A percentile compares a stretch with the other conserved stretches of the same genome.
Evolutionary conservation across 2,888 invertebrate species (phyloP).

Genomic region (Pammene aurita): DNA sequence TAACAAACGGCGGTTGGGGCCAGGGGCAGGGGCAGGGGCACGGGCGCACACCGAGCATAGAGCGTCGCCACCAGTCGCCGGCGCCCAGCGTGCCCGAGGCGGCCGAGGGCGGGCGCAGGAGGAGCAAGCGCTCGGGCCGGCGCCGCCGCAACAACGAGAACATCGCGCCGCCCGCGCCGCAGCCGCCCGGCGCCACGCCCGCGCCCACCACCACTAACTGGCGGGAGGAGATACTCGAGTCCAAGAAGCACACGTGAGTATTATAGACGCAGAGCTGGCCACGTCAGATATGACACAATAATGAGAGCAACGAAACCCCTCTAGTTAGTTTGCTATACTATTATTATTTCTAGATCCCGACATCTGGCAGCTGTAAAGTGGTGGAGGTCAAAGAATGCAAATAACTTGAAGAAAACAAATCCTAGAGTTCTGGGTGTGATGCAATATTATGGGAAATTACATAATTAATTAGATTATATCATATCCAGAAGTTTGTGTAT

Average conservation of each 20-base stretch:
- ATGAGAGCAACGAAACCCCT: too few relatives aligned
- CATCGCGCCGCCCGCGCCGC: constrained; percentile 51
- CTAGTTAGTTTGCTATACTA: too few relatives aligned
- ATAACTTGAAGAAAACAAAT: too few relatives aligned
- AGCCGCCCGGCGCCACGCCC: constrained; percentile 51
- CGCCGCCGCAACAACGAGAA: constrained; percentile 52
- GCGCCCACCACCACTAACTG: constrained; percentile 67
- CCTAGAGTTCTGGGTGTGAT: too few relatives aligned
- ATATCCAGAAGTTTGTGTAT: too few relatives aligned
- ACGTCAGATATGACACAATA: too few relatives aligned
- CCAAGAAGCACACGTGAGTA: constrained; percentile 61
- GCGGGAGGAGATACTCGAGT: constrained; percentile 78
- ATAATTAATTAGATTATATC: too few relatives aligned
- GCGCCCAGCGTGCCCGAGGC: constrained; percentile 27
- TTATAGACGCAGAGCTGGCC: too few relatives aligned
- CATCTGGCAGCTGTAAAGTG: too few relatives aligned
- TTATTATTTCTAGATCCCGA: too few relatives aligned
- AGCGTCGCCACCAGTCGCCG: constrained; percentile 52
- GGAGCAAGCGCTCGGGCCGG: constrained; percentile 50
- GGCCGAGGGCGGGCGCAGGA: constrained; percentile 40
- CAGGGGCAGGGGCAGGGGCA: constrained; percentile 38
- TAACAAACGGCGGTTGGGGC: constrained; percentile 59
- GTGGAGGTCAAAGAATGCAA: too few relatives aligned
- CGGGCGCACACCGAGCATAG: constrained; percentile 64
- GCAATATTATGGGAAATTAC: too few relatives aligned